Conservation (phyloP, 1,140 invertebrate genomes). For the Aphis gossypii region DNA sequence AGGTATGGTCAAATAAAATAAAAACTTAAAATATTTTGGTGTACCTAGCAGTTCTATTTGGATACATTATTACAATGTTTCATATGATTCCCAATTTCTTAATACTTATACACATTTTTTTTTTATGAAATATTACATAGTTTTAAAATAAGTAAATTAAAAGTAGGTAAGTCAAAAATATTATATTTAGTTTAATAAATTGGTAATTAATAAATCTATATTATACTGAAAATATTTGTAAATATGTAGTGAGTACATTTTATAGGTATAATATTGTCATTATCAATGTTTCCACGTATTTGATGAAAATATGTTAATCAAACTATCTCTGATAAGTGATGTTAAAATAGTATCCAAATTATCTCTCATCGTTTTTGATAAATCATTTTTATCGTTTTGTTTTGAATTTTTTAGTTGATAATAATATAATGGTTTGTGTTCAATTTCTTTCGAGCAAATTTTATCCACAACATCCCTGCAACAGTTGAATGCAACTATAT, state of each 20-base stretch:
- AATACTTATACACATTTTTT: too few relatives aligned
- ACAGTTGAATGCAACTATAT: background rate
- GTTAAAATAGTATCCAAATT: background rate
- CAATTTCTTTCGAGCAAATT: background rate
- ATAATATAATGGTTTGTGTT: slow-evolving; percentile 29
- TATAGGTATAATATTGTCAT: background rate
- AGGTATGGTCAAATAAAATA: too few relatives aligned
- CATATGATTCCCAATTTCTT: too few relatives aligned
- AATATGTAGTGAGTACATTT: too few relatives aligned
- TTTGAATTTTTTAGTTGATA: background rate
- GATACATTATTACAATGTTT: too few relatives aligned
- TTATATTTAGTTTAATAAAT: background rate
- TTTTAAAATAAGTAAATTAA: too few relatives aligned
- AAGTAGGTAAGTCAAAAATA: too few relatives aligned
- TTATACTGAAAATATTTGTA: background rate
- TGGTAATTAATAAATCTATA: background rate
- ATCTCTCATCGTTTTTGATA: background rate
- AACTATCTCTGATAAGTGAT: background rate
- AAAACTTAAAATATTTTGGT: too few relatives aligned
- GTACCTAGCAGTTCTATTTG: too few relatives aligned
- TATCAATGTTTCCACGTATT: slow-evolving; percentile 24
- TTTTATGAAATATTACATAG: too few relatives aligned
- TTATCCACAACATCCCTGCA: background rate
- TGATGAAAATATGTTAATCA: background rate
- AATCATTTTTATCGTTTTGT: background rate